phyloP scores from a whole-genome alignment of 2,888 invertebrate species.

The Epirrhoe alternata region DNA sequence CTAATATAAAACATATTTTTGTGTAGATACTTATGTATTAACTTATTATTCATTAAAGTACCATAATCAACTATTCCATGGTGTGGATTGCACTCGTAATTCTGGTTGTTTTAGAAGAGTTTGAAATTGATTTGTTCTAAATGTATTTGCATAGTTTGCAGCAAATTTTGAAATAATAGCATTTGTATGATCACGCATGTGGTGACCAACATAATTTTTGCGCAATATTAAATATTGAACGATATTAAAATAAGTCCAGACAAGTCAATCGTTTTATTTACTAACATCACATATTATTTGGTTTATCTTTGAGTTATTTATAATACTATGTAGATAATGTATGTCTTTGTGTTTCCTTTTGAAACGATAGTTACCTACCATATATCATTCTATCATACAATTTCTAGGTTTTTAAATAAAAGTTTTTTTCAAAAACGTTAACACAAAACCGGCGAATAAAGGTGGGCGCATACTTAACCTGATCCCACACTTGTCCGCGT shows the following conservation, averaged over 20 bases:
- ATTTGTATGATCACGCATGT: conserved; percentile 74
- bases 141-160: conserved; percentile 59
- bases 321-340: neutral
- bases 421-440: no score
- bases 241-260: conserved; percentile 73
- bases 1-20: conserved; percentile 1
- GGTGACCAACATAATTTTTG: conserved; percentile 77
- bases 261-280: conserved; percentile 51
- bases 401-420: no score
- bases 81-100: conserved; percentile 25
- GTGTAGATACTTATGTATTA: conserved; percentile 9
- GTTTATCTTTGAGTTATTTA: conserved; percentile 1
- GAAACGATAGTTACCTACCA: no score
- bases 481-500: no score
- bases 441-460: no score
- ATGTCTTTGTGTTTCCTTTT: neutral
- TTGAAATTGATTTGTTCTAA: conserved; percentile 23
- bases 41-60: conserved; percentile 4
- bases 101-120: conserved; percentile 15
- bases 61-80: conserved; percentile 7
- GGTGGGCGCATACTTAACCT: no score
- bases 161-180: conserved; percentile 64
- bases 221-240: conserved; percentile 70
- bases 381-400: no score
- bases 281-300: conserved; percentile 13